Conservation (phyloP, 2,797 vertebrate species). For the Poeciliopsis gracilis region DNA sequence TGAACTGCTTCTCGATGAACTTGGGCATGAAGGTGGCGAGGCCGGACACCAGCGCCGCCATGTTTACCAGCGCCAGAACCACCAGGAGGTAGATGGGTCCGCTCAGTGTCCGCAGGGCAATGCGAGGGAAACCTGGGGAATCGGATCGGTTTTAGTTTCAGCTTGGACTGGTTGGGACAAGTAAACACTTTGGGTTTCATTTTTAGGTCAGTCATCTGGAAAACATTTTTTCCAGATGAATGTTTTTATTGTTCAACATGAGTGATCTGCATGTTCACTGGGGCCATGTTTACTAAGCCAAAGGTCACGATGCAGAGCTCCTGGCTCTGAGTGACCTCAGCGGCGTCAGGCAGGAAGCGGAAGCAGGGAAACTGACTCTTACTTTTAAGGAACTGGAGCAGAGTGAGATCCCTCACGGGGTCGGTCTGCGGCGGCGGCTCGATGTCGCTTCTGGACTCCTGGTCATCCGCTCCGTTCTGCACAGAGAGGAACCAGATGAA, state of each 20-base stretch:
- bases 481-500: conserved; percentile 35
- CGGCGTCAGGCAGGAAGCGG: conserved; percentile 28
- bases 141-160: not conserved
- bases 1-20: conserved; percentile 93
- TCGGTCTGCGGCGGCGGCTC: conserved; percentile 26
- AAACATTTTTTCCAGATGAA: not conserved
- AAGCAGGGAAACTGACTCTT: conserved; percentile 46
- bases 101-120: conserved; percentile 83
- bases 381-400: conserved; percentile 89
- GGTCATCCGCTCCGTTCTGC: conserved; percentile 33
- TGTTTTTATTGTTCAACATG: too few relatives aligned
- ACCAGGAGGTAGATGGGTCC: conserved; percentile 89
- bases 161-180: not conserved
- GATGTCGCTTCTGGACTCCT: conserved; percentile 14
- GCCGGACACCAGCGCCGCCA: conserved; percentile 86
- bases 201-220: not conserved
- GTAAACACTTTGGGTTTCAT: not conserved
- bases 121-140: conserved; percentile 86
- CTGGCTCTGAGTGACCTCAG: not conserved
- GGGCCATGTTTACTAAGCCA: not conserved
- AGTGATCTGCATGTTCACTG: not conserved
- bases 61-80: conserved; percentile 89
- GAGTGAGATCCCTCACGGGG: conserved; percentile 61
- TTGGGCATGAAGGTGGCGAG: conserved; percentile 93
- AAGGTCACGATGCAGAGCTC: not conserved